Conservation (phyloP, 2,113 vertebrate species). For the Oncorhynchus clarkii region DNA sequence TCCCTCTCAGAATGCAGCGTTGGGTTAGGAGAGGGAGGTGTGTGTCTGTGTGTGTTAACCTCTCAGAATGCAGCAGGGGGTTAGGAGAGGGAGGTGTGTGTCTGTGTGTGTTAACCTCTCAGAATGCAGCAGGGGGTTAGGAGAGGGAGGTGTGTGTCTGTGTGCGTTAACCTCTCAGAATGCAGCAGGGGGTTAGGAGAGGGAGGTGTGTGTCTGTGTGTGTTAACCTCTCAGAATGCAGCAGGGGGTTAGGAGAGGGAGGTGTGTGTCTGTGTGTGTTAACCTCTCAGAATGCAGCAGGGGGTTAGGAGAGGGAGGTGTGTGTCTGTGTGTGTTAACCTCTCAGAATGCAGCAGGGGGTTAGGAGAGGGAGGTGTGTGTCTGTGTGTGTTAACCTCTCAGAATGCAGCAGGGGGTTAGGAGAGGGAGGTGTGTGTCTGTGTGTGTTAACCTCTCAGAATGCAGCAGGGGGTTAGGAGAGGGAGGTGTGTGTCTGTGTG, state of each 20-base stretch:
- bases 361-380: slow-evolving; percentile 66
- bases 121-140: slow-evolving; percentile 60
- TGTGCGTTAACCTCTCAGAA: slow-evolving; percentile 12
- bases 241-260: slow-evolving; percentile 69
- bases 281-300: slow-evolving; percentile 43
- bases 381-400: too few species aligned
- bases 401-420: slow-evolving; percentile 60
- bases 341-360: slow-evolving; percentile 54
- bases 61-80: slow-evolving; percentile 54
- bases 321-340: not conserved
- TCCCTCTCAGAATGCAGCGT: slow-evolving; percentile 45
- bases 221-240: slow-evolving; percentile 32
- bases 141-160: slow-evolving; percentile 62
- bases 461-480: slow-evolving; percentile 66
- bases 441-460: slow-evolving; percentile 14
- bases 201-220: slow-evolving; percentile 47
- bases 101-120: too few species aligned
- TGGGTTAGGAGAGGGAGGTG: slow-evolving; percentile 69
- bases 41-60: not conserved
- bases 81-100: slow-evolving; percentile 66
- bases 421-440: slow-evolving; percentile 62
- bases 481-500: slow-evolving; percentile 47
- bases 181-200: slow-evolving; percentile 66
- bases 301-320: slow-evolving; percentile 68
- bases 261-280: slow-evolving; percentile 26